phyloP scores from a whole-genome alignment of 2,888 invertebrate genomes.

The Lathronympha strigana region DNA sequence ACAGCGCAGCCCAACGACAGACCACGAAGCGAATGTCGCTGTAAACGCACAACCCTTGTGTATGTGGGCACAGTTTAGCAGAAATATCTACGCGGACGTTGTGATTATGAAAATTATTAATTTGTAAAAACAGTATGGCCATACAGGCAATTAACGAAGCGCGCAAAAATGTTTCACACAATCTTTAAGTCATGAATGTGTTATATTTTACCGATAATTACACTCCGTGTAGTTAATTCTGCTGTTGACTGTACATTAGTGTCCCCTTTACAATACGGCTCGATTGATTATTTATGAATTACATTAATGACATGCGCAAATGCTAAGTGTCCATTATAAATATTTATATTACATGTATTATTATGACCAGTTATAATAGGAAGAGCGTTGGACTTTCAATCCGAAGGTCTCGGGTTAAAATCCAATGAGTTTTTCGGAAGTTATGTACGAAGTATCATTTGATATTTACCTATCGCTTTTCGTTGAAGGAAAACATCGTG shows the following conservation, averaged over 20 bases:
- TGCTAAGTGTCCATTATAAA: too few species aligned
- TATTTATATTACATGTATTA: too few species aligned
- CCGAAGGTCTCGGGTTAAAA: too few species aligned
- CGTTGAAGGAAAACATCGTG: too few species aligned
- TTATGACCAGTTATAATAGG: too few species aligned
- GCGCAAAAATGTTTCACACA: neutral
- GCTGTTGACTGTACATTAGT: neutral
- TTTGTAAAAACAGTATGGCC: neutral
- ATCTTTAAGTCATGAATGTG: neutral
- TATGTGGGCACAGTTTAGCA: neutral
- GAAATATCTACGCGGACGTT: neutral
- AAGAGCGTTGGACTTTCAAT: too few species aligned
- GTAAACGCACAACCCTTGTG: neutral
- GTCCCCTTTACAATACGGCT: neutral
- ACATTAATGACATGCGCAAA: too few species aligned
- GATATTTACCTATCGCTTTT: too few species aligned
- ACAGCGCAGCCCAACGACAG: too few species aligned
- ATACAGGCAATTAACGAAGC: neutral
- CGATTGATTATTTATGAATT: neutral
- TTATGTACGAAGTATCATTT: too few species aligned
- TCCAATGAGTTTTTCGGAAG: too few species aligned
- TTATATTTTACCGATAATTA: neutral
- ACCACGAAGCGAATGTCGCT: too few species aligned
- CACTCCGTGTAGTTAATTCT: slow-evolving; percentile 8
- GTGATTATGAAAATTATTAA: neutral